Evolutionary conservation across 64 coral and sea anemone species (phyloP), one percentile per base, ranked within the genome.

Genomic region (Acropora yongei): DNA sequence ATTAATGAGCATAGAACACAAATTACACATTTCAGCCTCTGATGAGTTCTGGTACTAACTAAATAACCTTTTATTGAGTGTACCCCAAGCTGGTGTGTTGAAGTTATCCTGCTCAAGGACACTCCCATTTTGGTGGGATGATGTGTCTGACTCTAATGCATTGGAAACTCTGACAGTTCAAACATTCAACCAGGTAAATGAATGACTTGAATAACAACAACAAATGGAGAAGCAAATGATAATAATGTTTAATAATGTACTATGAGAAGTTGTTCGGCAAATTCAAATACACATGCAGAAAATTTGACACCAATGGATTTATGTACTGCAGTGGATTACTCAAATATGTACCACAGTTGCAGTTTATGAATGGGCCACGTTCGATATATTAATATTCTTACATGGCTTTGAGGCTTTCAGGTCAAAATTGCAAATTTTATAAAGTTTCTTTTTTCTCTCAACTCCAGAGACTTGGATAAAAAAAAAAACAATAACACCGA

Each of bases 91-190:
- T 46, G 88, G 39, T 3, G 77, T 78, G 41, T 19, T 90, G 88
- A 78, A 90, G 12, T 69, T 90, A 18, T 18, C 60, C 17, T 45
- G 75, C 17, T 40, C 44, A 61, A 44, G 50, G 63, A 90, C 48
- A n/a, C n/a, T 90, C 30, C 88, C 88, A 40, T 90, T 90, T 67
- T 90, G 47, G 55, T 78, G 88, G 88, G 88, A 90, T 66, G 88
- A 90, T 90, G 88, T 77, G 13, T 30, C 75, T 3, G 76, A 90
- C 39, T 90, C 80, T 47, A 14, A 6, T 39, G 19, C 79, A 4
- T 19, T 90, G n/a, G 88, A 90, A 67, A 79, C 78, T 9, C 76
- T 80, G 4, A 49, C 88, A 0, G 88, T 90, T 0, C 16, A 49
- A 30, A 44, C 88, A 4, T 90, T 90, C 50, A 90, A 90, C 75